Base-by-base conservation (phyloP, 2,888 invertebrate genomes). In the Heliconius sara region DNA sequence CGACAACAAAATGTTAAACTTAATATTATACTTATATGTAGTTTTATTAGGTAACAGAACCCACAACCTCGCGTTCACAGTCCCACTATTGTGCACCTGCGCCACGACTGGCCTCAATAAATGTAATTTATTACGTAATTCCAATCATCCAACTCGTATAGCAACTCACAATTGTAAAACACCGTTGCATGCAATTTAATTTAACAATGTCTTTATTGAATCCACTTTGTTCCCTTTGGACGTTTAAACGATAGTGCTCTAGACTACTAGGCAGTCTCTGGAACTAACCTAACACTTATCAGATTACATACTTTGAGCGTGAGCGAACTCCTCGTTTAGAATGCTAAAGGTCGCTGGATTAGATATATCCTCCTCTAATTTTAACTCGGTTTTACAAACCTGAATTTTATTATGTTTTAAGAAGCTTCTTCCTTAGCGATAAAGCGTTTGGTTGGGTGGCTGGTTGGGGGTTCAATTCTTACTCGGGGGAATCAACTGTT, bases 231-330 rank as follows among this genome's bases (percentile, higher is more conserved):
- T 78, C 57, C 57, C 72, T 73, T 73, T 52, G 57, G 67, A 66
- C 65, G 22, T 73, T 73, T 66, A 73, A 78, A 60, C 73, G 72
- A 65, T 27, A 65, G 66, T 73, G 30, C 34, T 52, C 25, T 7
- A 43, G 12, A 13, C 43, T 43, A 4, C 13, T 43, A 19, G 6
- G 60, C 13, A 25, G 60, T 25, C 43, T 43, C 71, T 9, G 25
- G 39, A 43, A n/a, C 47, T 60, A 63, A 73, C 73, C 73, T 76
- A 47, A 68, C 77, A 80, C 77, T 80, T 77, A 80, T 80, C 80
- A 80, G 80, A 77, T 80, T 74, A 80, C 80, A 66, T 57, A 73
- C 68, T 72, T 60, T 72, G 52, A 77, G 72, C n/a, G 66, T 39
- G 68, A 77, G 73, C 73, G 73, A 73, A 30, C 43, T 73, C 43